phyloP scores from a whole-genome alignment of 30 jellyfish, hydroid and myxozoan species.

The Hydra vulgaris region DNA sequence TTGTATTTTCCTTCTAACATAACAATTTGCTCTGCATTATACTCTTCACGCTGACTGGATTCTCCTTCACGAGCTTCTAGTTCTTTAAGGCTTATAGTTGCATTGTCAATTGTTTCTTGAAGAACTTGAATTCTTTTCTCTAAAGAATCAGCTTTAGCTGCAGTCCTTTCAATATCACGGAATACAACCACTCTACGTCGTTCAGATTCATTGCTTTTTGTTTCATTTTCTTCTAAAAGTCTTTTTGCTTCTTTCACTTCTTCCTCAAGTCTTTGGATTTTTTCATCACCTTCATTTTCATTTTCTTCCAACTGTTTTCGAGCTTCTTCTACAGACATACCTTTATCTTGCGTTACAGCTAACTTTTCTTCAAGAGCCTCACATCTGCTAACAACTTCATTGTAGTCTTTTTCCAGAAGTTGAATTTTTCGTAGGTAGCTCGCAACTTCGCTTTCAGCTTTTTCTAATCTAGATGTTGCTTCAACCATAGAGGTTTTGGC shows the following conservation, averaged over 20 bases:
- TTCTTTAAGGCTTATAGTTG: conserved; percentile 52
- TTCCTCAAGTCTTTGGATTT: conserved; percentile 57
- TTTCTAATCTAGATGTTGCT: conserved; percentile 77
- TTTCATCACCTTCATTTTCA: conserved; percentile 74
- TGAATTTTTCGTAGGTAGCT: conserved; percentile 53
- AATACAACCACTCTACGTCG: conserved; percentile 56
- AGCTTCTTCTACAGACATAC: conserved; percentile 41
- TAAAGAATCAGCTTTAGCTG: conserved; percentile 36
- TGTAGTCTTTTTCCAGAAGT: conserved; percentile 24
- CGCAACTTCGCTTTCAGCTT: conserved; percentile 64
- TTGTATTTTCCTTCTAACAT: conserved; percentile 58
- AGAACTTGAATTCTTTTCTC: conserved; percentile 41
- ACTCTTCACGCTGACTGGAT: conserved; percentile 60
- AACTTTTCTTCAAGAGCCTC: conserved; percentile 42
- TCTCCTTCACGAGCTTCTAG: conserved; percentile 77
- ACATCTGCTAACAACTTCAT: conserved; percentile 22
- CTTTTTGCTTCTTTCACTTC: conserved; percentile 67
- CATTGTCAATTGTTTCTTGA: conserved; percentile 31
- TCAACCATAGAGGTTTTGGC: conserved; percentile 70
- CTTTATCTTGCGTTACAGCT: conserved; percentile 33
- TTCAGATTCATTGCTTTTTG: conserved; percentile 50
- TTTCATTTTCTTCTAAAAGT: conserved; percentile 53
- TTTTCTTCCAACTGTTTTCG: conserved; percentile 62
- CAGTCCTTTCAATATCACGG: conserved; percentile 55
- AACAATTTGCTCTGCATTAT: conserved; percentile 60